Base-by-base conservation (phyloP, 2,888 invertebrate species). In the Uropetala carovei region DNA sequence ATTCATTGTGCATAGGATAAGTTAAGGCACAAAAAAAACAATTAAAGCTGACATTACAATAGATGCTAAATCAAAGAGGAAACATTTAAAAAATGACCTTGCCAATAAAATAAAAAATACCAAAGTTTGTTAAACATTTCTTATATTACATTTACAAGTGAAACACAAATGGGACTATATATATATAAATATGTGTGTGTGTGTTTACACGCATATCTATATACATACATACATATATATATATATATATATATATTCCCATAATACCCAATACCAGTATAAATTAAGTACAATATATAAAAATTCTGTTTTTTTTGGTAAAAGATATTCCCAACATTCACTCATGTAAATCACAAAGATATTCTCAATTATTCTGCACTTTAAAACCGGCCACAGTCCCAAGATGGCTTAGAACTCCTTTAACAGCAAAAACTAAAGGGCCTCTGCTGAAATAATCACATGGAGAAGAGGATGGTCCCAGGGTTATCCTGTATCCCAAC, bases 251-350 rank as follows among this genome's bases (percentile, higher is more conserved):
- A 89, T 89, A 64, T 89, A 43, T 89, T 89, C 89, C 89, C 89
- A 89, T 89, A 27, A 89, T 89, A 89, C 89, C 89, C 89, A 89
- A 89, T 89, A 89, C 89, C 89, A 89, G 89, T 89, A 89, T 89
- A 89, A 89, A 89, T 89, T 89, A 89, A 89, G 89, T 89, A 89
- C 89, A 89, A 89, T 89, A 89, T 89, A 89, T 89, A 89, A 89
- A 89, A 89, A 89, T 89, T 89, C 89, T 89, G 89, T 89, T 57
- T 85, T 89, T 86, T 83, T 89, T 68, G 68, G 89, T 89, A 89
- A 89, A 89, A 89, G 89, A 89, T 89, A 89, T 89, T 68, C 68
- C 89, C 64, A 68, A 43, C 60, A 60, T 86, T 89, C 68, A 89
- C 68, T 30, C 89, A 16, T 60, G 75, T 64, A 89, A 89, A 89